A percentile compares a stretch with the other conserved stretches of the same genome.
Evolutionary conservation across 2,113 vertebrate species (phyloP).

Genomic region (Eolophus roseicapilla): DNA sequence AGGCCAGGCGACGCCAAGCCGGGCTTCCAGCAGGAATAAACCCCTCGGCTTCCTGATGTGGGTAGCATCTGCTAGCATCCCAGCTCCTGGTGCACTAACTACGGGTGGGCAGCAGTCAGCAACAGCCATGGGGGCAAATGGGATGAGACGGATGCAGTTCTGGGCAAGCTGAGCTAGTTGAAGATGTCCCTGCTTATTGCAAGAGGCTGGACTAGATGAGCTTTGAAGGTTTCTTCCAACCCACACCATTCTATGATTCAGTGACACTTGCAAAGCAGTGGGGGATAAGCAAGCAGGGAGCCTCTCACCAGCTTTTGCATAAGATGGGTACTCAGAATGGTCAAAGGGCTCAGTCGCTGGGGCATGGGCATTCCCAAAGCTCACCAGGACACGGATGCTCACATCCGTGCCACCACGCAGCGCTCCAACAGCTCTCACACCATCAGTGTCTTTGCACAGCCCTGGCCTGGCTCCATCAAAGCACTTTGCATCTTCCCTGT

Average conservation of each 20-base stretch:
- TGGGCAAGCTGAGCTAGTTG: rapidly evolving
- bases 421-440: background rate
- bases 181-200: background rate
- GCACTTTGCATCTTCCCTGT: background rate
- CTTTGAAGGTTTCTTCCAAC: background rate
- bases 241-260: background rate
- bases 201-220: background rate
- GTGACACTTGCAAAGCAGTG: background rate
- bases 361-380: background rate
- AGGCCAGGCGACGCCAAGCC: background rate
- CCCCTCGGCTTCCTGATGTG: background rate
- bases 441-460: rapidly evolving
- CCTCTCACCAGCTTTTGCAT: background rate
- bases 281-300: background rate
- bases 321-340: background rate
- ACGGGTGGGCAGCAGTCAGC: background rate
- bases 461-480: background rate
- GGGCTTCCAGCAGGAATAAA: background rate
- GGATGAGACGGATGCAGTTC: background rate
- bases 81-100: rapidly evolving
- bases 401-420: background rate
- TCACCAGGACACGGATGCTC: rapidly evolving
- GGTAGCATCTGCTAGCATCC: background rate
- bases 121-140: background rate
- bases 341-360: background rate